Evolutionary conservation across 2,113 vertebrate species (phyloP).

Genomic region (Dipodomys ordii): DNA sequence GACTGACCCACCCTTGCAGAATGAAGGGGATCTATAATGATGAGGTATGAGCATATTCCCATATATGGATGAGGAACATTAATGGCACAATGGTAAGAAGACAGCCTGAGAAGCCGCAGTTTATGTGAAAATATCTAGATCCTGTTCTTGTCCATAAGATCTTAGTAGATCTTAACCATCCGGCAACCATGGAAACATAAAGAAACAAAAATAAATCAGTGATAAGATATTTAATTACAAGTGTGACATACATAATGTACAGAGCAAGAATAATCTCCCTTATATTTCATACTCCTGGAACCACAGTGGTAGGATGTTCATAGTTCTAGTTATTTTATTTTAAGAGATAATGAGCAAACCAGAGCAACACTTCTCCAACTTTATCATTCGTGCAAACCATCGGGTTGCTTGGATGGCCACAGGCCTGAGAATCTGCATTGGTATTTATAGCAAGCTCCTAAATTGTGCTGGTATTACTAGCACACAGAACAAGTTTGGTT

Average conservation of each 20-base stretch:
- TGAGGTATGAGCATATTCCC: background rate
- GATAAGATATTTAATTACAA: background rate
- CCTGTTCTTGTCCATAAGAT: background rate
- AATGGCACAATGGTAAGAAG: background rate
- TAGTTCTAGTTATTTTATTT: background rate
- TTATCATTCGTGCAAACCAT: background rate
- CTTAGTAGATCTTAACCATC: background rate
- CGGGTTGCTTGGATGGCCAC: no score
- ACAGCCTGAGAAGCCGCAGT: background rate
- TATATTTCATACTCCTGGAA: background rate
- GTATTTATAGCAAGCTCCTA: background rate
- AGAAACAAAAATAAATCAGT: constrained; percentile 5
- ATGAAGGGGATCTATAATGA: background rate
- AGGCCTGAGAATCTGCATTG: background rate
- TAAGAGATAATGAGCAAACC: background rate
- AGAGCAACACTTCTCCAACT: background rate
- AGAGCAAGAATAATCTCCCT: background rate
- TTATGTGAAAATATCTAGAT: background rate
- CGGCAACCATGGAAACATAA: background rate
- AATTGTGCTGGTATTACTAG: background rate
- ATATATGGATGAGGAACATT: background rate
- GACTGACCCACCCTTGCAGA: background rate
- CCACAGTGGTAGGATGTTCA: background rate
- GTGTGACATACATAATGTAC: background rate
- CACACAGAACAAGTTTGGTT: background rate